Conservation (phyloP, 2,113 vertebrate species). For the Apteryx owenii region DNA sequence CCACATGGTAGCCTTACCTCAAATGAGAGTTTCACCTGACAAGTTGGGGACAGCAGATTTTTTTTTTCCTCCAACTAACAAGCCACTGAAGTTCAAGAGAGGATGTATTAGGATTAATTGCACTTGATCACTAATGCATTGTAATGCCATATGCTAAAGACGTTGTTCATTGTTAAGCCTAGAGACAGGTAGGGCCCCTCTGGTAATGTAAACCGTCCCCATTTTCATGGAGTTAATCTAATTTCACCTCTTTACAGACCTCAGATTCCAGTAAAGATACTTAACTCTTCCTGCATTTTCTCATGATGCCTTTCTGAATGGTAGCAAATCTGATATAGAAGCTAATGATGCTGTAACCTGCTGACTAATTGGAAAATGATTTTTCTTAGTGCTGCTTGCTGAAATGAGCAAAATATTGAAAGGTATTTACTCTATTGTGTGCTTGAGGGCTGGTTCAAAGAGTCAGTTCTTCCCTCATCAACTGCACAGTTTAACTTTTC, state of each 20-base stretch:
- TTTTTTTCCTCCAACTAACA: constrained; percentile 71
- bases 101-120: constrained; percentile 83
- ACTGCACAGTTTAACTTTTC: not conserved
- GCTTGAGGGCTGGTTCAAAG: constrained; percentile 6
- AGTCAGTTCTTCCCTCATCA: not conserved
- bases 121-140: constrained; percentile 79
- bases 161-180: constrained; percentile 76
- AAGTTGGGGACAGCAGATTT: constrained; percentile 71
- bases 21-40: constrained; percentile 80
- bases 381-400: constrained; percentile 65
- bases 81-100: constrained; percentile 77
- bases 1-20: constrained; percentile 79
- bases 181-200: constrained; percentile 78
- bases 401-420: constrained; percentile 49
- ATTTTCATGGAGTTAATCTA: constrained; percentile 75
- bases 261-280: constrained; percentile 76
- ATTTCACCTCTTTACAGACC: constrained; percentile 76
- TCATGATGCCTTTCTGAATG: constrained; percentile 78
- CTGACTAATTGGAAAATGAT: constrained; percentile 77
- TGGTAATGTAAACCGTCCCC: constrained; percentile 74
- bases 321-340: constrained; percentile 78
- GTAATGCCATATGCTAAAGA: constrained; percentile 78
- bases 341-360: constrained; percentile 77
- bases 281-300: constrained; percentile 76
- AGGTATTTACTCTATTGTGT: constrained; percentile 47